Evolutionary conservation across 2,888 invertebrate species (phyloP).

Genomic region (Pammene aurita): DNA sequence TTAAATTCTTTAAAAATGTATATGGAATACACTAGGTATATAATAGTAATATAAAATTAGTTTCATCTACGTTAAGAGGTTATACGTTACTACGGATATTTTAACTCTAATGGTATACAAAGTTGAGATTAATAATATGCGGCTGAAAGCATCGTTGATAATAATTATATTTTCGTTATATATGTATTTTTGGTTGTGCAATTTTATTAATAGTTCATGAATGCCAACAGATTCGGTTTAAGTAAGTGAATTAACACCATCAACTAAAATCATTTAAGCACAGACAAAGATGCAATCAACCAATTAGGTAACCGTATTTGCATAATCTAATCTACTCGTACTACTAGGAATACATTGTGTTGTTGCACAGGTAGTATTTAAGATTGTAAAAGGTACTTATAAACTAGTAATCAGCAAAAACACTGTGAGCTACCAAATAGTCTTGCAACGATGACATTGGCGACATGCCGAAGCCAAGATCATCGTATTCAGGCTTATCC

Average conservation of each 20-base stretch:
- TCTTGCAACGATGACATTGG: constrained; percentile 63
- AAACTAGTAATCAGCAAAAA: constrained; percentile 62
- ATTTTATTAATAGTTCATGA: not conserved
- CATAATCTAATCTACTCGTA: constrained; percentile 21
- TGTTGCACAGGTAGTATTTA: constrained; percentile 1
- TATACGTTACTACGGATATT: not conserved
- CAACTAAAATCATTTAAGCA: too few relatives aligned
- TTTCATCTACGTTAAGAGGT: not conserved
- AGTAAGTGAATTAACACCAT: not conserved
- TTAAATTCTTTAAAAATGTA: too few relatives aligned
- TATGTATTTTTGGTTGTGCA: not conserved
- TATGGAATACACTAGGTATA: too few relatives aligned
- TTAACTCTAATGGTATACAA: constrained; percentile 25
- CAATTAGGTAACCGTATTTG: constrained; percentile 15
- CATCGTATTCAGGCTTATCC: constrained; percentile 11
- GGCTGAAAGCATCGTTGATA: constrained; percentile 11
- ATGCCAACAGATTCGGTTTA: not conserved
- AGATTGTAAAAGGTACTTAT: not conserved
- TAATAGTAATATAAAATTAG: constrained; percentile 12
- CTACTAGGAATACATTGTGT: constrained; percentile 18
- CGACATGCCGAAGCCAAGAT: constrained; percentile 37
- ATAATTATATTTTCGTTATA: not conserved
- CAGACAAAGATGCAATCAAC: constrained; percentile 12
- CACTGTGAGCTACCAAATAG: constrained; percentile 69
- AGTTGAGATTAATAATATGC: constrained; percentile 7